Base-by-base conservation (phyloP, 2,888 invertebrate genomes). In the Pollenia angustigena region DNA sequence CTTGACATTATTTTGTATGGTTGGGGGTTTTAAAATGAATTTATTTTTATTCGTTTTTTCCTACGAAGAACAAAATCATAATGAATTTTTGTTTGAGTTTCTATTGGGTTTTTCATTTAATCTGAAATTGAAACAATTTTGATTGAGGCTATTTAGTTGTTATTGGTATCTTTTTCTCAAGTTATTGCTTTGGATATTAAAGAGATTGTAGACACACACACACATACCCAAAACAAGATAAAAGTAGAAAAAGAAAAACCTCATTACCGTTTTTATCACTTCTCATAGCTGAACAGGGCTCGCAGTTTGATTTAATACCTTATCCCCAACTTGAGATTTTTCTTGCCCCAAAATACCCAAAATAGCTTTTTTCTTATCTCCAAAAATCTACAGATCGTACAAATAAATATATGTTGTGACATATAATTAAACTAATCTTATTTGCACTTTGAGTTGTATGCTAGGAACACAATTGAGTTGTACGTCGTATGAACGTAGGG, bases 191-290 rank as follows among this genome's bases (percentile, higher is more conserved):
- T n/a, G 10, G n/a, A 9, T 42, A 62, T 42, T 16, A n/a, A 40
- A 62, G 62, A 42, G 11, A 42, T 62, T n/a, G 62, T 9, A 42
- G 14, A 9, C 3, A 16, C 10, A 52, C 50, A 40, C 42, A 71
- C 2, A 14, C 32, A n/a, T 7, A 62, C 16, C 10, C 40, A 4
- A n/a, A 40, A 58, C 11, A 7, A 14, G 40, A 8, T 23, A 11
- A 9, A 69, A 79, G 32, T 32, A 75, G 23, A 74, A 32, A 40
- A 68, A 76, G 12, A 60, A 18, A 68, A 79, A 60, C 16, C 60
- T 79, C 78, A 79, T 79, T 79, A 79, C 58, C 48, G 78, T 62
- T 69, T 79, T 79, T 68, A 69, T 60, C 69, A 69, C 60, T 69
- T 68, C 68, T 68, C 14, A 60, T 68, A 50, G 68, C 69, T 71